Base-by-base conservation (phyloP, 2,113 vertebrate genomes). In the Diglossa brunneiventris region DNA sequence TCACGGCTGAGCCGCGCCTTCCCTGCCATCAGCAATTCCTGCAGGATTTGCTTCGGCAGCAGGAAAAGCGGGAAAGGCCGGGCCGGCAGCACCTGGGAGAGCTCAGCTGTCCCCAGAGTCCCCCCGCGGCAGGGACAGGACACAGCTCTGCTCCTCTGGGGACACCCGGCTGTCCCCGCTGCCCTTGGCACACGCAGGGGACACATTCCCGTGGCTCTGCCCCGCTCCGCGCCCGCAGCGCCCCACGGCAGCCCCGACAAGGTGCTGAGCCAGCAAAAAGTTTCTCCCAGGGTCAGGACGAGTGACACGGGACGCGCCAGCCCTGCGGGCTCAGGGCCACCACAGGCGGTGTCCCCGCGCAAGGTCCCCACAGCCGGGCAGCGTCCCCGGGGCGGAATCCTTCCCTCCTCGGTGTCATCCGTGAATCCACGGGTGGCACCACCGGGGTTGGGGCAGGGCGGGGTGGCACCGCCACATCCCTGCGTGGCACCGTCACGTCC, bases 281-380 rank as follows among this genome's bases (percentile, higher is more conserved):
- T 91, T 78, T 22, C 21, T 70, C 19, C 80, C 73, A 22, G 89
- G 84, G 81, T 63, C 81, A 55, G 55, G 59, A 24, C 7, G 2
- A 31, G 68, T 0, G 12, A 12, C 82, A 18, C 1, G 2, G n/a
- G 15, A 7, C 27, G 41, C 5, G 30, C 72, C 61, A 20, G 8
- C 66, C 24, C 73, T 4, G 7, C 53, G 2, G 0, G 35, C 16
- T 22, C 7, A 0, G 37, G 11, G 77, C 37, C 27, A 3, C 59
- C 44, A 1, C 67, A 0, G 0, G 3, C 2, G 1, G n/a, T 2
- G 10, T 49, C n/a, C 28, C 31, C 3, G 0, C 0, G 0, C 5
- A 0, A 21, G 24, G 69, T 61, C 53, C 46, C 85, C 67, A 0
- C 18, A 6, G 33, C 26, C 30, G 2, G 41, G 62, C 46, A 10